phyloP scores from a whole-genome alignment of 2,113 vertebrate species.

The Aix galericulata region DNA sequence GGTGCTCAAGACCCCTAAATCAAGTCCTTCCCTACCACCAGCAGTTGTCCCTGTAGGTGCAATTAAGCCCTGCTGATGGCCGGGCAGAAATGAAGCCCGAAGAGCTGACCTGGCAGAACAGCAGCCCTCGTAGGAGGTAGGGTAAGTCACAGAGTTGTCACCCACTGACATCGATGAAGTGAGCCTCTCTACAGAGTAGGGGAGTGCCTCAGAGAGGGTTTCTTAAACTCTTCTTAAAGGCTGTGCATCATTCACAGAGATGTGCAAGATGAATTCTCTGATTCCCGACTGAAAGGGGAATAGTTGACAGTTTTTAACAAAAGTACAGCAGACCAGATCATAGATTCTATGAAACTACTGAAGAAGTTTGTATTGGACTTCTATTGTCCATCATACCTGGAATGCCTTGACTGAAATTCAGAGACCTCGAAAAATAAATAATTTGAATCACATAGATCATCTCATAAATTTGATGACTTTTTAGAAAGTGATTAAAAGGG shows the following conservation, averaged over 20 bases:
- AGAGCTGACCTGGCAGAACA: neutral
- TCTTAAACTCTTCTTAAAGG: neutral
- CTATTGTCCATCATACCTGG: neutral
- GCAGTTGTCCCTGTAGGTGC: neutral
- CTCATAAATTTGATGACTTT: neutral
- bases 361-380: neutral
- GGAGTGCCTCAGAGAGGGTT: fast-evolving
- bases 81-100: neutral
- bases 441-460: neutral
- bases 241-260: neutral
- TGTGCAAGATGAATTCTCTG: neutral
- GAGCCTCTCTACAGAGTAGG: neutral
- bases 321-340: neutral
- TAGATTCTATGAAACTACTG: neutral
- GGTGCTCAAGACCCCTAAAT: neutral
- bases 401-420: neutral
- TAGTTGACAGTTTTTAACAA: neutral
- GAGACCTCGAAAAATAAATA: neutral
- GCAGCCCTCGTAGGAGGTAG: neutral
- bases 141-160: neutral
- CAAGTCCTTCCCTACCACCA: neutral
- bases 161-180: neutral
- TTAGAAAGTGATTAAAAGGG: neutral
- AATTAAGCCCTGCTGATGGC: neutral
- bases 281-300: neutral